Conservation (phyloP, 1,140 invertebrate species). For the Anastrepha ludens region DNA sequence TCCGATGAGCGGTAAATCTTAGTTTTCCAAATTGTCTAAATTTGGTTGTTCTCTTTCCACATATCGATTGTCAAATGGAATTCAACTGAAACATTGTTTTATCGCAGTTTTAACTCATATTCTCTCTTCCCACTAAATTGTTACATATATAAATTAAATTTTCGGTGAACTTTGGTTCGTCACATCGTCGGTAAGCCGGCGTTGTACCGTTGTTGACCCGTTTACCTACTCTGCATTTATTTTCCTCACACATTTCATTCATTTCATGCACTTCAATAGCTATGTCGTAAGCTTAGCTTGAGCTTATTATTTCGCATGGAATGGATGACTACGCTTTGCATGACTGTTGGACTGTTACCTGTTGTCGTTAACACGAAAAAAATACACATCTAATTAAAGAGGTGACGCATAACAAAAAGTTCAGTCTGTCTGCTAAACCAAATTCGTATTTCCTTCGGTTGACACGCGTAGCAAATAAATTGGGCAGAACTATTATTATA, state of each 20-base stretch:
- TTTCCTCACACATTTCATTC: background rate
- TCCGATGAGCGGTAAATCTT: too few relatives aligned
- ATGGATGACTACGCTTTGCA: background rate
- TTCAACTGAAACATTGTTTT: too few relatives aligned
- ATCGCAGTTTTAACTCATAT: background rate
- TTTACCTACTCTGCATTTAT: background rate
- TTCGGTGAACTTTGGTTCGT: background rate
- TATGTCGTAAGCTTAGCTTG: background rate
- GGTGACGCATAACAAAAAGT: slow-evolving; percentile 1
- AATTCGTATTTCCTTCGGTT: slow-evolving; percentile 29
- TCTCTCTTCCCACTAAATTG: slow-evolving; percentile 7
- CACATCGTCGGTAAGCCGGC: background rate
- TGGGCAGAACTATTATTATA: background rate
- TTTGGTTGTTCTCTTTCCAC: too few relatives aligned
- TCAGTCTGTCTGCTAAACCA: slow-evolving; percentile 2
- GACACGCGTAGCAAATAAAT: background rate
- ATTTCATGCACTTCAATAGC: background rate
- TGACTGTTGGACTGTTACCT: background rate
- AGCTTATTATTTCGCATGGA: slow-evolving; percentile 19
- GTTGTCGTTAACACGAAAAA: background rate
- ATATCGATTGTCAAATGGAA: too few relatives aligned
- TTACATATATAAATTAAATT: background rate
- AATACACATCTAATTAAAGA: background rate
- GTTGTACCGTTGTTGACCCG: slow-evolving; percentile 27
- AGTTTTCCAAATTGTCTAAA: too few relatives aligned